A percentile compares a stretch with the other conserved stretches of the same genome.
Evolutionary conservation across 64 coral and sea anemone genomes (phyloP).

Genomic region (Pocillopora damicornis): DNA sequence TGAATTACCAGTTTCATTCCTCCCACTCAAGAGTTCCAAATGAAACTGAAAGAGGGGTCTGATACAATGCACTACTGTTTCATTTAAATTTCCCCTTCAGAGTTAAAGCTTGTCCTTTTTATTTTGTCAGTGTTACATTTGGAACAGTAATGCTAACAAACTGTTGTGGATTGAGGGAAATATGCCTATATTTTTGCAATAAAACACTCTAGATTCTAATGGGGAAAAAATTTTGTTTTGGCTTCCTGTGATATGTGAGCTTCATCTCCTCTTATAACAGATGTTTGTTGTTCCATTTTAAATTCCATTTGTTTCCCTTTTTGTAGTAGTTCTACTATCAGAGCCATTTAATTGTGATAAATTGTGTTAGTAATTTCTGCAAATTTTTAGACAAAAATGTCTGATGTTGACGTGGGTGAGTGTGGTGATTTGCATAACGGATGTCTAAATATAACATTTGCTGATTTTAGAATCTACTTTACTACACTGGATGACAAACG

Average conservation of each 20-base stretch:
- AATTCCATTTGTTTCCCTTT: background rate
- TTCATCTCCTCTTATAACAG: background rate
- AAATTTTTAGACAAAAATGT: background rate
- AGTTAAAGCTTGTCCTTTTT: too few species aligned
- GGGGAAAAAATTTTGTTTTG: background rate
- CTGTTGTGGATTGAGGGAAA: background rate
- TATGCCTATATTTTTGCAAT: background rate
- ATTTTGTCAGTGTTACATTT: too few species aligned
- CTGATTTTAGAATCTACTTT: slow-evolving; percentile 2
- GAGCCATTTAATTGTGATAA: background rate
- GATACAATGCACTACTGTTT: too few species aligned
- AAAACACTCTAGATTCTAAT: background rate
- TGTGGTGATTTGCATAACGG: slow-evolving; percentile 21
- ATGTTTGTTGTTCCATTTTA: background rate
- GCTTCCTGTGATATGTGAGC: background rate
- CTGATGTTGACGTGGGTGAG: background rate
- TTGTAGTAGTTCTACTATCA: background rate
- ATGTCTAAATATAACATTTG: background rate
- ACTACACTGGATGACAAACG: background rate
- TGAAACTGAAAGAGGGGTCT: background rate
- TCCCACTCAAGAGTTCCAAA: too few species aligned
- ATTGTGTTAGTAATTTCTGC: background rate
- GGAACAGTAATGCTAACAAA: background rate
- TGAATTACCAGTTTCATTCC: too few species aligned
- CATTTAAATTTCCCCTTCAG: too few species aligned